Percentiles rank a stretch among this genome's conserved stretches.
phyloP scores from a whole-genome alignment of 2,113 vertebrate genomes.

The Ailurus styani region DNA sequence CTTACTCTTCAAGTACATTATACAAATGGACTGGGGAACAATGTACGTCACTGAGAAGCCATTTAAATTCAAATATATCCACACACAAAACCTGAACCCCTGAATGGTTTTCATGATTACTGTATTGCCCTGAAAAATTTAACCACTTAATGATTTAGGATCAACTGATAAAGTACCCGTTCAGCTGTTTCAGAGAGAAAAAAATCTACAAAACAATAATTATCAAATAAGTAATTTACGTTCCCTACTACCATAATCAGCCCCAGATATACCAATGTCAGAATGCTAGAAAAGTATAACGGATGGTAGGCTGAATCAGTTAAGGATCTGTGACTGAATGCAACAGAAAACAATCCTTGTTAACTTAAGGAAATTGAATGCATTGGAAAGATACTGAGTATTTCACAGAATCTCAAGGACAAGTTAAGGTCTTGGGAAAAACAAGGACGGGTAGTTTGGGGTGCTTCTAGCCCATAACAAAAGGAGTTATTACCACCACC shows the following conservation, averaged over 20 bases:
- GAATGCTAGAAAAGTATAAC: not conserved
- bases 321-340: not conserved
- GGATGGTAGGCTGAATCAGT: not conserved
- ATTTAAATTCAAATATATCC: not conserved
- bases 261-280: not conserved
- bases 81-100: not conserved
- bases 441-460: not conserved
- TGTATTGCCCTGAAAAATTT: not conserved
- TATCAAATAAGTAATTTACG: constrained; percentile 2
- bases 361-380: not conserved
- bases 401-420: not conserved
- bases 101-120: not conserved
- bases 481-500: not conserved
- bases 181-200: not conserved
- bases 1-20: not conserved
- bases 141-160: not conserved
- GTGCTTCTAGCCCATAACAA: not conserved
- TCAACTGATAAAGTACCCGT: not conserved
- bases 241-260: not conserved
- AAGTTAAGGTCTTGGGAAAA: not conserved
- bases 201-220: not conserved
- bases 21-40: not conserved
- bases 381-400: not conserved
- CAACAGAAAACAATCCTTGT: not conserved
- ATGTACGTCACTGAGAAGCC: not conserved